Base-by-base conservation (phyloP, 2,888 invertebrate species). In the Cephus sareptanus region DNA sequence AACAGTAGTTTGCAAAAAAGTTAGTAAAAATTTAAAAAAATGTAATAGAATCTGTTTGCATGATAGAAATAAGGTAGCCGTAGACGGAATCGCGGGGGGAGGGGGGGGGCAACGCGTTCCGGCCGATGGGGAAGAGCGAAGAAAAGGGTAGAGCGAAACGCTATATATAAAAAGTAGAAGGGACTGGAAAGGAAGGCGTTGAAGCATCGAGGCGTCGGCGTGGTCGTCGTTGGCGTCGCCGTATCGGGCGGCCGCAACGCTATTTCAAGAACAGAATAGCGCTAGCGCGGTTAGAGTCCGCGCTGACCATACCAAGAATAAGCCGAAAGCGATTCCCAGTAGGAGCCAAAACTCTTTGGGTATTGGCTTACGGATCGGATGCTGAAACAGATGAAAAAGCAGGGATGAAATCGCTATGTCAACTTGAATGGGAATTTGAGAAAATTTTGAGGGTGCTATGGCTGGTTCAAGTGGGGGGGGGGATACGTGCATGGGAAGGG, bases 201-300 rank as follows among this genome's bases (percentile, higher is more conserved):
- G 82, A 83, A 84, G 86, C 87, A 86, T 86, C 40, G 40, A 15
- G 40, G 40, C 40, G 40, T 40, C 40, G 40, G 40, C 15, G 40
- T 40, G 6, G 40, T 15, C 40, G 40, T 40, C 15, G 40, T 40
- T 84, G 85, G 85, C 86, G 87, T 85, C 82, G 69, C 89, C 88
- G 90, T 90, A 90, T 90, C 88, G 82, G 85, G 89, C 86, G 84
- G 86, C 87, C 84, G 82, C 85, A 81, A 83, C 86, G 89, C 90
- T 91, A 91, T 91, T 91, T 90, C 89, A 85, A 88, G 89, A 87
- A 86, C 87, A 87, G 89, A 90, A 89, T 88, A 86, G 83, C 86
- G 84, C 84, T 83, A 85, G 84, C 80, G 81, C 76, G 77, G 79
- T 80, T 79, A 77, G 76, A 79, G 81, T 83, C 80, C 76, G 69